Conservation (phyloP, 2,888 invertebrate species). For the Harpagoxenus sublaevis region DNA sequence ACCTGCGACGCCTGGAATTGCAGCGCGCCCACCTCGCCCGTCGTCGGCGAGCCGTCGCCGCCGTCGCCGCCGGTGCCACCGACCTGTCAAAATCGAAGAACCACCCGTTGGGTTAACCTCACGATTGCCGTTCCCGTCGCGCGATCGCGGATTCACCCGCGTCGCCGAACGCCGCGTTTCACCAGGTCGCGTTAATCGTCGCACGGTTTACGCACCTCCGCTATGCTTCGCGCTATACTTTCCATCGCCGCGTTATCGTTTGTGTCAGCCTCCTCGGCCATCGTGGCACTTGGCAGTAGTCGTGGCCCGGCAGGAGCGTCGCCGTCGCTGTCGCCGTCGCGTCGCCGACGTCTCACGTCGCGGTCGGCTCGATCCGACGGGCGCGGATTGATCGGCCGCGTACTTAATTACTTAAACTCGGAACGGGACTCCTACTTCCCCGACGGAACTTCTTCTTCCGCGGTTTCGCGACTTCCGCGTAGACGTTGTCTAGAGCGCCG, state of each 20-base stretch:
- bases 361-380: not conserved
- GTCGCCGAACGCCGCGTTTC: constrained; percentile 23
- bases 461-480: not conserved
- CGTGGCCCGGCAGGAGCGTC: constrained; percentile 79
- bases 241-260: constrained; percentile 84
- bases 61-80: constrained; percentile 2
- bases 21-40: constrained; percentile 84
- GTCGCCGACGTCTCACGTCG: not conserved
- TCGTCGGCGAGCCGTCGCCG: constrained; percentile 61
- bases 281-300: constrained; percentile 83
- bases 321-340: not conserved
- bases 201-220: constrained; percentile 79
- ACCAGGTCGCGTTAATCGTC: constrained; percentile 51
- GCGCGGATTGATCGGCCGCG: constrained; percentile 1
- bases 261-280: constrained; percentile 84
- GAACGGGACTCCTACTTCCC: not conserved
- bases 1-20: constrained; percentile 92
- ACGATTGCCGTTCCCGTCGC: constrained; percentile 7
- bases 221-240: constrained; percentile 80
- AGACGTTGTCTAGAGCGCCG: no score
- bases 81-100: constrained; percentile 54
- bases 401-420: no score
- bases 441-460: no score
- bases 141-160: not conserved
- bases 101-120: constrained; percentile 25